Base-by-base conservation (phyloP, 2,113 vertebrate genomes). In the Zingel zingel region DNA sequence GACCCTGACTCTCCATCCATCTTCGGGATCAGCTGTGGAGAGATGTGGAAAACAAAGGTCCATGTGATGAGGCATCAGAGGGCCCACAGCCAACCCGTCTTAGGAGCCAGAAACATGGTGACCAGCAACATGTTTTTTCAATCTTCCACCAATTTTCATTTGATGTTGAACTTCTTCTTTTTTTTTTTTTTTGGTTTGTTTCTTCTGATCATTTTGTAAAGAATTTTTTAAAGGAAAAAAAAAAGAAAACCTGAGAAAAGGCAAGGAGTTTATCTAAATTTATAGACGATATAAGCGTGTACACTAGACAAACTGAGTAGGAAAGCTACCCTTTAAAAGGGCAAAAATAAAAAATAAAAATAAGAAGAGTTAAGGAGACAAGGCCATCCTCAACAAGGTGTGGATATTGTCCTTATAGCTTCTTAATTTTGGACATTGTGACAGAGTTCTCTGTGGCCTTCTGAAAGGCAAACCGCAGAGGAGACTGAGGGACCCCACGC, bases 271-370 rank as follows among this genome's bases (percentile, higher is more conserved):
- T 94, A 93, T 94, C 93, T 94, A 91, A 91, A 93, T 91, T 90
- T 94, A 94, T 93, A 94, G 94, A 94, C 91, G 81, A 68, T 94
- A 86, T 93, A 84, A 91, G 88, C 88, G 85, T 92, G 92, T 91
- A 93, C 80, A 88, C 78, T 92, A 93, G 93, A 88, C 25, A 83
- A 76, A 93, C 87, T 89, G 86, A 91, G 88, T 82, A 74, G 88
- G 83, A 91, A 92, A 88, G 94, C 90, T 96, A 91, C 95, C 95
- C 95, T 96, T 96, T 95, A 95, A 96, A 96, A 96, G 95, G 95
- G 95, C 93, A 80, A 88, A 90, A 72, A 82, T 70, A 72, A 62
- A 47, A 50, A 19, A n/a, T 2, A 43, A 50, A 56, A 71, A 36
- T 27, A 84, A 80, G 78, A 88, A 59, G 54, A 82, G 76, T 58